Percentiles rank a stretch among this genome's conserved stretches.
Conservation (phyloP, 1,140 invertebrate species). For the Stenopsyche tienmushanensis region DNA sequence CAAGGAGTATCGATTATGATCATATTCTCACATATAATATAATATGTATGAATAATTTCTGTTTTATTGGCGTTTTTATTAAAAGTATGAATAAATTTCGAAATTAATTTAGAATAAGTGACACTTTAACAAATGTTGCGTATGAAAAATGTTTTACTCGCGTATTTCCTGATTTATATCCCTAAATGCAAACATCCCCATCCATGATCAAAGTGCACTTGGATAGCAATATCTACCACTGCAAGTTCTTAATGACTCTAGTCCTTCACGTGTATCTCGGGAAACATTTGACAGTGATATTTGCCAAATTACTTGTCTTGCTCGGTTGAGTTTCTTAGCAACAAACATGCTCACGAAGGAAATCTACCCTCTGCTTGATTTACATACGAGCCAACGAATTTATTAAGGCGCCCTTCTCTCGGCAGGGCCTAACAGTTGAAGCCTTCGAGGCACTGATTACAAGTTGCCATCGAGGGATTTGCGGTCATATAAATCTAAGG, state of each 20-base stretch:
- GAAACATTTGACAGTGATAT: slow-evolving; percentile 15
- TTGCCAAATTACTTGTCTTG: slow-evolving; percentile 10
- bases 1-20: no score
- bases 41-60: no score
- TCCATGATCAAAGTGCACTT: background rate
- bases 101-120: no score
- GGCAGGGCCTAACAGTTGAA: background rate
- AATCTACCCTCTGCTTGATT: background rate
- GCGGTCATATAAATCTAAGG: background rate
- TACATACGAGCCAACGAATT: slow-evolving; percentile 2
- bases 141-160: no score
- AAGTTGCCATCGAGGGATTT: background rate
- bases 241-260: no score
- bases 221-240: no score
- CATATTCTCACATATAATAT: no score
- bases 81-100: no score
- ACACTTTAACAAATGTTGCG: no score
- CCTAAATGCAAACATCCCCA: background rate
- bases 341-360: background rate
- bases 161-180: no score
- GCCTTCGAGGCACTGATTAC: background rate
- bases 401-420: background rate
- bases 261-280: background rate
- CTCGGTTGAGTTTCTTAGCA: background rate
- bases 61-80: no score